Evolutionary conservation across 2,888 invertebrate species (phyloP).

Genomic region (Nomada fabriciana): DNA sequence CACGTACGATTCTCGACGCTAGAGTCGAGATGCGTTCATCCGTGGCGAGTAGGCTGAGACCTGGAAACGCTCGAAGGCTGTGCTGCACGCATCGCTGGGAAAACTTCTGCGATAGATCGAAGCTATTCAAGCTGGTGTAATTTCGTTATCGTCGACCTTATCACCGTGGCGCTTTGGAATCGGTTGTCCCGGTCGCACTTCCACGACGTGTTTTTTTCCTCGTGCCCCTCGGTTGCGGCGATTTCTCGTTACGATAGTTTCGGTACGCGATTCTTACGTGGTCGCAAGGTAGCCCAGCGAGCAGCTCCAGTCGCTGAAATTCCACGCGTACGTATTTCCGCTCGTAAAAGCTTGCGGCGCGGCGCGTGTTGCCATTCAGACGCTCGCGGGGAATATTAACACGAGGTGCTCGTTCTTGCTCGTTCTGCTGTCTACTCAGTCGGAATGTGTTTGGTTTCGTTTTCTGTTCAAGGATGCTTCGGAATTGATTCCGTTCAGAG

Average conservation of each 20-base stretch:
- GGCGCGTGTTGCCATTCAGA: not conserved
- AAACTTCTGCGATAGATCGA: slow-evolving; percentile 32
- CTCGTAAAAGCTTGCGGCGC: slow-evolving; percentile 9
- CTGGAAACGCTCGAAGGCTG: slow-evolving; percentile 35
- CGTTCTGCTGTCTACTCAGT: no score
- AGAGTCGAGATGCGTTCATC: slow-evolving; percentile 31
- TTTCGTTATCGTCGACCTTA: not conserved
- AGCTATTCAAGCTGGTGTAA: slow-evolving; percentile 20
- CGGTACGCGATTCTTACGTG: slow-evolving; percentile 19
- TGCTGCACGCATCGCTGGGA: slow-evolving; percentile 17
- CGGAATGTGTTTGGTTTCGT: not conserved
- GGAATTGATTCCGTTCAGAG: not conserved
- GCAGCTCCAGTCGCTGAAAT: slow-evolving; percentile 6
- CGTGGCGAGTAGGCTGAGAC: slow-evolving; percentile 39
- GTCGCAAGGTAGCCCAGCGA: not conserved
- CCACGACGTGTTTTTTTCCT: not conserved
- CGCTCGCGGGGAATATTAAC: not conserved
- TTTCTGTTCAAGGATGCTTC: slow-evolving; percentile 1
- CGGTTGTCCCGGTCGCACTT: not conserved
- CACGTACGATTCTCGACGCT: slow-evolving; percentile 8
- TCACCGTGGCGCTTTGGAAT: not conserved
- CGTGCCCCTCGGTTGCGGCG: not conserved
- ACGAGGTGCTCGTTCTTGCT: not conserved
- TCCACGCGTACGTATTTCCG: not conserved
- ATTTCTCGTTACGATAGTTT: slow-evolving; percentile 28